These are phyloP conservation scores for Cliona cf. orientalis DNA, from an alignment of 37 sponge, comb jelly and placozoan genomes.

Conservation along the genomic window DNA sequence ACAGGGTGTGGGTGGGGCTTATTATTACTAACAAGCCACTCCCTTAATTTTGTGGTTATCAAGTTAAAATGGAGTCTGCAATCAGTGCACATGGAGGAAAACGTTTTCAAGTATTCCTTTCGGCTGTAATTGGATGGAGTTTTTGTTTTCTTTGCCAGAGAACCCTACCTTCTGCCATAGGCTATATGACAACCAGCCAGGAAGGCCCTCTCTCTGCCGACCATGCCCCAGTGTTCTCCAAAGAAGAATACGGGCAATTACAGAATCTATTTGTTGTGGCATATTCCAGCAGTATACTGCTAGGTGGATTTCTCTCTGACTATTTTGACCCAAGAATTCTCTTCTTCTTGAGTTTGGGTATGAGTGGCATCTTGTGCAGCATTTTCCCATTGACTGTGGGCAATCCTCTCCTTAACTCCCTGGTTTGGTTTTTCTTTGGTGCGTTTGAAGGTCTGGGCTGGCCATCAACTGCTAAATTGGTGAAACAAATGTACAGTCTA, in stretches of 20 bases:
- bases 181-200: background rate
- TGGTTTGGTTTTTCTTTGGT: conserved; percentile 13
- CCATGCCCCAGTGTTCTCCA: background rate
- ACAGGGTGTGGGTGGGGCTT: too few relatives aligned
- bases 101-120: background rate
- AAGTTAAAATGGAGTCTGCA: too few relatives aligned
- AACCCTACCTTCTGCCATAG: background rate
- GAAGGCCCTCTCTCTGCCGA: background rate
- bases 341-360: conserved; percentile 15
- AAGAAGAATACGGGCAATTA: conserved; percentile 41
- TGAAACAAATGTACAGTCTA: conserved; percentile 40
- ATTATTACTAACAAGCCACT: too few relatives aligned
- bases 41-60: too few relatives aligned
- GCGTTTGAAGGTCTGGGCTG: conserved; percentile 45
- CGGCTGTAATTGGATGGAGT: conserved; percentile 25
- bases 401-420: background rate
- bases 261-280: conserved; percentile 20
- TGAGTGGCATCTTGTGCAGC: conserved; percentile 5
- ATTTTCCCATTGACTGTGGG: conserved; percentile 26
- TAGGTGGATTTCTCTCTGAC: conserved; percentile 40
- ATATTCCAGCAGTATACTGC: conserved; percentile 43
- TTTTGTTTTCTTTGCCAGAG: conserved; percentile 20
- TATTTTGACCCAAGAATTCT: conserved; percentile 8
- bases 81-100: too few relatives aligned
- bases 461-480: conserved; percentile 50